Percentiles rank a stretch among this genome's conserved stretches.
Evolutionary conservation across 1,140 invertebrate genomes (phyloP).

Genomic region (Drosophila erecta): DNA sequence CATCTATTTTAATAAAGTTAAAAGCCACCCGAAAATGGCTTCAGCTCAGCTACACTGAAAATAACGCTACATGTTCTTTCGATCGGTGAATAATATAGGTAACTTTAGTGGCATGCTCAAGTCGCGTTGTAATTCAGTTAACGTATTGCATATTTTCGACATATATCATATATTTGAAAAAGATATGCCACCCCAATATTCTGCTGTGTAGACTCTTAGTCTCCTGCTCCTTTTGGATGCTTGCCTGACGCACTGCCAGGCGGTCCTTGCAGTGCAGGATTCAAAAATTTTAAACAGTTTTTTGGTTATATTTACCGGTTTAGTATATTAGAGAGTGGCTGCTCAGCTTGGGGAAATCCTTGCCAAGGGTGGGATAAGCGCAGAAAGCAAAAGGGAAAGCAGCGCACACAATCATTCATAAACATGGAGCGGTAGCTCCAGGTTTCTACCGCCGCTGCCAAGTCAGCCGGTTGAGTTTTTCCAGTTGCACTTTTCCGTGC

Average conservation of each 20-base stretch:
- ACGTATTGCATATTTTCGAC: too few species aligned
- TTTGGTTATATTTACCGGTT: constrained; percentile 42
- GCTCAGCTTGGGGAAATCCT: constrained; percentile 8
- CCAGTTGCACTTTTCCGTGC: constrained; percentile 47
- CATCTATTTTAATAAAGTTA: constrained; percentile 73
- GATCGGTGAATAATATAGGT: not conserved
- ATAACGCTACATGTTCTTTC: not conserved
- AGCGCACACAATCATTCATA: constrained; percentile 38
- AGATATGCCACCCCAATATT: not conserved
- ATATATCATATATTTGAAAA: not conserved
- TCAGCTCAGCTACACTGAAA: constrained; percentile 7
- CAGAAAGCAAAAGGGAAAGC: constrained; percentile 36
- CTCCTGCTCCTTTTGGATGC: constrained; percentile 7
- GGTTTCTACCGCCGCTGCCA: constrained; percentile 6
- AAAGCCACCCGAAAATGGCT: constrained; percentile 60
- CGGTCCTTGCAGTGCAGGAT: constrained; percentile 17
- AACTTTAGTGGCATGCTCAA: too few species aligned
- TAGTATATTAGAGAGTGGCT: constrained; percentile 39
- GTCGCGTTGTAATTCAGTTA: too few species aligned
- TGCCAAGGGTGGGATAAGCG: constrained; percentile 9
- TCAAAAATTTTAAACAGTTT: constrained; percentile 57
- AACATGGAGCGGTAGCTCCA: constrained; percentile 27
- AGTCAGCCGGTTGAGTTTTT: constrained; percentile 24
- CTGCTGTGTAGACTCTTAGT: constrained; percentile 1
- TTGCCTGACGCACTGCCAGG: constrained; percentile 61